Percentiles rank a stretch among this genome's conserved stretches.
phyloP scores from a whole-genome alignment of 2,113 vertebrate species.

The Periophthalmodon schlosseri region DNA sequence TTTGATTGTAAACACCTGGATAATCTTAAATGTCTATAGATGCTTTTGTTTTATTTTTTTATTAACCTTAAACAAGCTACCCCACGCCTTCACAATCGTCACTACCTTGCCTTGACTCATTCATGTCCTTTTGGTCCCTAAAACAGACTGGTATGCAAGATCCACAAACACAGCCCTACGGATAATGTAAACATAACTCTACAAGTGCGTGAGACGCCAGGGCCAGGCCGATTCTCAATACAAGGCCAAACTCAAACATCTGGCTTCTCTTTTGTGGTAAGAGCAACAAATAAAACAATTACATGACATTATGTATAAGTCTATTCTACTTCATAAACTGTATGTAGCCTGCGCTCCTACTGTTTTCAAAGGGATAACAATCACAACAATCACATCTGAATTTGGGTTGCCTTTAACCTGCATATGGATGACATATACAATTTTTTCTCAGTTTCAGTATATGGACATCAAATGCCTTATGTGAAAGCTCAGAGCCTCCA shows the following conservation, averaged over 20 bases:
- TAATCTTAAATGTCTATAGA: neutral
- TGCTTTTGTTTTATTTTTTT: neutral
- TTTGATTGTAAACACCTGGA: neutral
- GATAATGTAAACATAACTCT: constrained; percentile 76
- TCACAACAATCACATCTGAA: too few species aligned
- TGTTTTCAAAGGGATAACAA: too few species aligned
- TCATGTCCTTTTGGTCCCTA: constrained; percentile 8
- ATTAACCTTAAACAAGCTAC: neutral
- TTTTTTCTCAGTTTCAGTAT: too few species aligned
- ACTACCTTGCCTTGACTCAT: neutral
- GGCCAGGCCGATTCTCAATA: constrained; percentile 70
- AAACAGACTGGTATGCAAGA: constrained; percentile 81
- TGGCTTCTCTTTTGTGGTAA: constrained; percentile 87
- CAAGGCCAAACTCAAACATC: constrained; percentile 67
- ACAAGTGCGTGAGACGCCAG: constrained; percentile 71
- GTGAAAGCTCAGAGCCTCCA: too few species aligned
- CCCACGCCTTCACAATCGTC: neutral
- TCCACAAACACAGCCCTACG: constrained; percentile 37
- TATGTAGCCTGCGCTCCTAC: too few species aligned
- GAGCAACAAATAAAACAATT: neutral
- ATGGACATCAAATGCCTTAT: too few species aligned
- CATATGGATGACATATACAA: too few species aligned
- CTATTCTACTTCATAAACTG: neutral
- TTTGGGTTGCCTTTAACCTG: too few species aligned
- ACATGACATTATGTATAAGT: neutral